These are phyloP conservation scores for Orycteropus afer DNA, from an alignment of 2,113 vertebrate species.

Conservation along the genomic window DNA sequence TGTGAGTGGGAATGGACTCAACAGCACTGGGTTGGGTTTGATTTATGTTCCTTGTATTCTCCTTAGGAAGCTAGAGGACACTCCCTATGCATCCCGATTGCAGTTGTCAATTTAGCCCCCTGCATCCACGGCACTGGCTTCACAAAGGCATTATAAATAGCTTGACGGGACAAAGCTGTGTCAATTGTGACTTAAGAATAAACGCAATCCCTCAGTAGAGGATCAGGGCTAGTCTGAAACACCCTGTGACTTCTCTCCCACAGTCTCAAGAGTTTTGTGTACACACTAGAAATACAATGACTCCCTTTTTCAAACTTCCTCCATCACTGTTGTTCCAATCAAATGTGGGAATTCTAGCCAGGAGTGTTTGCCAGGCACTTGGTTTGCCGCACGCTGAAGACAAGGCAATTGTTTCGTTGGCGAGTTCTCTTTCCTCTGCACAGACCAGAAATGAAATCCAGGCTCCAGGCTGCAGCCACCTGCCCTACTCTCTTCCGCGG, in stretches of 20 bases:
- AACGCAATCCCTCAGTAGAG: background rate
- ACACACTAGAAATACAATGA: background rate
- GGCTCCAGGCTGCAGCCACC: background rate
- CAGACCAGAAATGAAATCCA: background rate
- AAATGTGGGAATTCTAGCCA: background rate
- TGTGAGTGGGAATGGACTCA: no score
- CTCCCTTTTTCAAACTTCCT: constrained; percentile 13
- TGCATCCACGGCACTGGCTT: background rate
- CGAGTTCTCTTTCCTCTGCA: background rate
- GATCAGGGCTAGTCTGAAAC: background rate
- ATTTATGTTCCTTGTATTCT: background rate
- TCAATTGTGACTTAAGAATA: background rate
- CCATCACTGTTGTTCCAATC: background rate
- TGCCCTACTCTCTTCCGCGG: no score
- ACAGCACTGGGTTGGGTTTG: no score
- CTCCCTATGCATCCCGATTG: constrained; percentile 35
- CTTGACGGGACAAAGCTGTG: constrained; percentile 30
- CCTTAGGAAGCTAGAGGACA: background rate
- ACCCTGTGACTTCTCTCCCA: constrained; percentile 43
- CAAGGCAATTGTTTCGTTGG: background rate
- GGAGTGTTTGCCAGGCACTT: background rate
- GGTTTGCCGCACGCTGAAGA: background rate
- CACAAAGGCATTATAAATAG: background rate
- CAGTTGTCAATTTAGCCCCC: background rate
- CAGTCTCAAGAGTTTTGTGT: background rate